Conservation (phyloP, 2,888 invertebrate species). For the Notodonta dromedarius region DNA sequence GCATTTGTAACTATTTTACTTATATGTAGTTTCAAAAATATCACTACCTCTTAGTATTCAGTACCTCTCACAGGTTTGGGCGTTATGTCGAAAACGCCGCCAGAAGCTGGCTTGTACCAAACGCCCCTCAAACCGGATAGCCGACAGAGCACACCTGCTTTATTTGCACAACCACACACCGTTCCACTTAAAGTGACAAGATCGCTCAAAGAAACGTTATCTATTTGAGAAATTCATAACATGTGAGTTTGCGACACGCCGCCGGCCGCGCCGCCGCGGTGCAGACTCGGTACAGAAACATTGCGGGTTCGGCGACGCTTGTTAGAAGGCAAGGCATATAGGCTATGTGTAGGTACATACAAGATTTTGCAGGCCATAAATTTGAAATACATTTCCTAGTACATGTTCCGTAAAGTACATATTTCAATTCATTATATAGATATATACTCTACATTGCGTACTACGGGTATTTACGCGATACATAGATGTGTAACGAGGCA, state of each 20-base stretch:
- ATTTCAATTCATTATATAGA: too few species aligned
- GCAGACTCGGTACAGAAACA: constrained; percentile 9
- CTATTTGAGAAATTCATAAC: constrained; percentile 43
- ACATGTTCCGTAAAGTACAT: too few species aligned
- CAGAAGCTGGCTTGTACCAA: background rate
- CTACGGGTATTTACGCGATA: too few species aligned
- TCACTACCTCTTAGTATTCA: too few species aligned
- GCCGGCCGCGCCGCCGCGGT: constrained; percentile 8
- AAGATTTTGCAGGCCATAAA: too few species aligned
- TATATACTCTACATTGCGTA: too few species aligned
- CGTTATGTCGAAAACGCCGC: background rate
- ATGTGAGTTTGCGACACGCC: constrained; percentile 26
- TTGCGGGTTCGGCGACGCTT: background rate
- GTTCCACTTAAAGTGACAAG: constrained; percentile 43
- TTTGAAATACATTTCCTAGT: too few species aligned
- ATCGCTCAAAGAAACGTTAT: constrained; percentile 38
- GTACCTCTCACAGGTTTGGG: too few species aligned
- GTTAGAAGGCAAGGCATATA: background rate
- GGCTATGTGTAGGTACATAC: too few species aligned
- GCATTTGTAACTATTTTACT: too few species aligned
- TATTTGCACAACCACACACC: constrained; percentile 41
- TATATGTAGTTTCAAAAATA: too few species aligned
- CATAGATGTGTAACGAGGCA: too few species aligned
- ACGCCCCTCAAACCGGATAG: constrained; percentile 26
- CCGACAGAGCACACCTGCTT: constrained; percentile 35